phyloP scores from a whole-genome alignment of 2,113 vertebrate species.

The Dunckerocampus dactyliophorus region DNA sequence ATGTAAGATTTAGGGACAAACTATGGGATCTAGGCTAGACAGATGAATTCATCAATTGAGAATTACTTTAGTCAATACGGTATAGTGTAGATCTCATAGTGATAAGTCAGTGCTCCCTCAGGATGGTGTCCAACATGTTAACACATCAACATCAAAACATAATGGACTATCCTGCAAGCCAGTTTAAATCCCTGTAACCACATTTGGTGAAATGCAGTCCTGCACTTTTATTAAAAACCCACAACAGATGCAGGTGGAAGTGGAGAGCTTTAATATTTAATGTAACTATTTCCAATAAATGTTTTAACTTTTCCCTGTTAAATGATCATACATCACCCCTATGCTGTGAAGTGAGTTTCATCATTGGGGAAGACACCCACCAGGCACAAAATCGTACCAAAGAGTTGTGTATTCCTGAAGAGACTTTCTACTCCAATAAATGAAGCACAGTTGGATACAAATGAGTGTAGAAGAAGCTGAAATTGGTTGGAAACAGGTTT shows the following conservation, averaged over 20 bases:
- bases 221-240: conserved; percentile 2
- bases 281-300: not conserved
- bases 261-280: conserved; percentile 1
- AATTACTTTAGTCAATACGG: no score
- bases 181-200: not conserved
- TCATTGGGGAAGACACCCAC: not conserved
- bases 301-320: conserved; percentile 4
- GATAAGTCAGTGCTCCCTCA: no score
- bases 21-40: no score
- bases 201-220: not conserved
- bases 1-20: no score
- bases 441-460: conserved; percentile 14
- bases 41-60: no score
- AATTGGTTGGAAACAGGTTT: conserved; percentile 24
- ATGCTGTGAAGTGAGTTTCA: not conserved
- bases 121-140: not conserved
- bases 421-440: conserved; percentile 15
- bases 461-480: conserved; percentile 25
- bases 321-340: conserved; percentile 1
- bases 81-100: no score
- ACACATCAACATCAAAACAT: not conserved
- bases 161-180: not conserved
- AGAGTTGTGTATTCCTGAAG: not conserved
- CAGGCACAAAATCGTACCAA: not conserved
- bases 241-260: conserved; percentile 3